Conservation (phyloP, 2,888 invertebrate species). For the Serripes groenlandicus region DNA sequence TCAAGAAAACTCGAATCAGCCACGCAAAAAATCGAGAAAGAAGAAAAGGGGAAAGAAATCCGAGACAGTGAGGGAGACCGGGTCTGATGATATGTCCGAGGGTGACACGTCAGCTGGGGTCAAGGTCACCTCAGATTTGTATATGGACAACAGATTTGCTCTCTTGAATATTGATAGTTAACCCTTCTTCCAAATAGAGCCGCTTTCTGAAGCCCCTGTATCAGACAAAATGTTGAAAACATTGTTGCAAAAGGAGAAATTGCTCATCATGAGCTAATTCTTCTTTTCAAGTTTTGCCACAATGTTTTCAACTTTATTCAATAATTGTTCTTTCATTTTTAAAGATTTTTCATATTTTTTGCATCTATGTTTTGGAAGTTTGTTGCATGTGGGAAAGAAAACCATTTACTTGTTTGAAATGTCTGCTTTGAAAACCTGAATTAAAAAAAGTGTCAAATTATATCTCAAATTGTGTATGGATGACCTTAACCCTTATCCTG, state of each 20-base stretch:
- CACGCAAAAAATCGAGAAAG: slow-evolving; percentile 26
- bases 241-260: background rate
- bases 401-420: too few relatives aligned
- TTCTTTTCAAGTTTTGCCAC: background rate
- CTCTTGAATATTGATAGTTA: slow-evolving; percentile 40
- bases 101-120: background rate
- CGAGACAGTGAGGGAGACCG: background rate
- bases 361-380: too few relatives aligned
- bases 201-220: background rate
- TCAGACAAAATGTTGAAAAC: background rate
- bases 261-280: background rate
- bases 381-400: too few relatives aligned
- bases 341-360: too few relatives aligned
- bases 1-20: background rate
- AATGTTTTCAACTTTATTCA: background rate
- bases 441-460: too few relatives aligned
- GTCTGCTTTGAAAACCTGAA: too few relatives aligned
- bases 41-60: slow-evolving; percentile 15
- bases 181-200: background rate
- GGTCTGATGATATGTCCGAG: background rate
- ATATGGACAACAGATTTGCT: slow-evolving; percentile 56
- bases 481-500: too few relatives aligned
- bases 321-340: too few relatives aligned
- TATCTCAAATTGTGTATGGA: too few relatives aligned
- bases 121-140: background rate